A percentile compares a stretch with the other conserved stretches of the same genome.
phyloP scores from a whole-genome alignment of 2,113 vertebrate species.

The Tetraodon nigroviridis region DNA sequence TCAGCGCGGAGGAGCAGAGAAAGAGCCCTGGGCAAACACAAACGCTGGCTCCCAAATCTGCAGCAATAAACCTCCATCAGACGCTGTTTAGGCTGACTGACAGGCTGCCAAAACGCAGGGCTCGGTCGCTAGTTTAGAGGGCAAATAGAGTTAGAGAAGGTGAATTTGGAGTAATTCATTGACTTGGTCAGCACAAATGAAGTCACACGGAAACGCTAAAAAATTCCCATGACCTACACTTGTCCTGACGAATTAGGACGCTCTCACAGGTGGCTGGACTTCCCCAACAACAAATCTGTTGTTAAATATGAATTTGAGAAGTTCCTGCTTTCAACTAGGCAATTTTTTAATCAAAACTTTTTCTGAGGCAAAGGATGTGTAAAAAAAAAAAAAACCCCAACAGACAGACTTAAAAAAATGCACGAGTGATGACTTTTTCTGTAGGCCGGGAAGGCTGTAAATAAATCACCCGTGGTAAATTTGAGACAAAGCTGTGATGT shows the following conservation, averaged over 20 bases:
- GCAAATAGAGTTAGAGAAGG: conserved; percentile 39
- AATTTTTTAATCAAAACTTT: neutral
- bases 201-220: conserved; percentile 24
- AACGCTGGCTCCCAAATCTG: conserved; percentile 63
- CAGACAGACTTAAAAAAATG: conserved; percentile 12
- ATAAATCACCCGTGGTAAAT: conserved; percentile 65
- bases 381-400: conserved; percentile 13
- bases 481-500: conserved; percentile 61
- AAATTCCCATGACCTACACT: conserved; percentile 25
- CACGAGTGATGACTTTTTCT: too few relatives aligned
- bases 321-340: neutral
- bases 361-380: conserved; percentile 3
- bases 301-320: conserved; percentile 12
- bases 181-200: conserved; percentile 43
- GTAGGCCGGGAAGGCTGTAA: conserved; percentile 38
- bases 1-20: conserved; percentile 41
- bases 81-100: conserved; percentile 58
- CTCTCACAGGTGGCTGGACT: conserved; percentile 4
- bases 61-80: conserved; percentile 64
- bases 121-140: conserved; percentile 41
- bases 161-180: conserved; percentile 43
- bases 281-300: conserved; percentile 1
- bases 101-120: conserved; percentile 41
- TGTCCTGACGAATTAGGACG: conserved; percentile 26
- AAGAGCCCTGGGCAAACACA: conserved; percentile 57